Base-by-base conservation (phyloP, 2,888 invertebrate genomes). In the Diploptera punctata region DNA sequence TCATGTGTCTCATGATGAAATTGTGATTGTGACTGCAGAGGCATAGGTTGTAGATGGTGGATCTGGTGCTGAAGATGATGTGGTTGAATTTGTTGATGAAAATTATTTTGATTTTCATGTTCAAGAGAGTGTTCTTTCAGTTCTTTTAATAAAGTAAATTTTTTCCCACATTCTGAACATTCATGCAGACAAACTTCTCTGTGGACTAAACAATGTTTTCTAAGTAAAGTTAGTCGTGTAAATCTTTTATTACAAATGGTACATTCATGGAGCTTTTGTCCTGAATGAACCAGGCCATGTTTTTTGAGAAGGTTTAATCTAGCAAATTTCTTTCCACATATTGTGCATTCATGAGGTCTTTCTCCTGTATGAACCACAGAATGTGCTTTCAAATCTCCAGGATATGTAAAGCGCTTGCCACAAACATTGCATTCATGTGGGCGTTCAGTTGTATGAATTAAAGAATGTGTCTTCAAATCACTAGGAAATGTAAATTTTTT, bases 401-500 rank as follows among this genome's bases (percentile, higher is more conserved):
- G 57, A 57, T 29, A 57, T n/a, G 57, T 57, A 18, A 57, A 57
- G 21, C 57, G 21, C 26, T 57, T 57, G 16, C 57, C 57, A 57
- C 57, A 57, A 24, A 57, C 31, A 29, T 57, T 57, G 18, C 57
- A 57, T n/a, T 57, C 57, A 29, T 57, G 57, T n/a, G 57, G 57
- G 9, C 57, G 57, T 24, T 57, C 57, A 24, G 57, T 24, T 29
- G 57, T 57, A 57, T 57, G 57, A 29, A 57, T 57, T 10, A 57
- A 24, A 29, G 57, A 57, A 57, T 57, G 57, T 26, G 57, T 57
- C 31, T 57, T 57, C 2, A 57, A 29, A 18, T 57, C 57, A 57
- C 57, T 57, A 57, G 57, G 57, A 57, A 57, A 57, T 16, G 57
- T 57, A 57, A 57, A 57, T 16, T 57, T 57, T 16, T 57, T 57